Percentiles rank a stretch among this genome's conserved stretches.
Evolutionary conservation across 2,888 invertebrate genomes (phyloP).

Genomic region (Dryobota labecula): DNA sequence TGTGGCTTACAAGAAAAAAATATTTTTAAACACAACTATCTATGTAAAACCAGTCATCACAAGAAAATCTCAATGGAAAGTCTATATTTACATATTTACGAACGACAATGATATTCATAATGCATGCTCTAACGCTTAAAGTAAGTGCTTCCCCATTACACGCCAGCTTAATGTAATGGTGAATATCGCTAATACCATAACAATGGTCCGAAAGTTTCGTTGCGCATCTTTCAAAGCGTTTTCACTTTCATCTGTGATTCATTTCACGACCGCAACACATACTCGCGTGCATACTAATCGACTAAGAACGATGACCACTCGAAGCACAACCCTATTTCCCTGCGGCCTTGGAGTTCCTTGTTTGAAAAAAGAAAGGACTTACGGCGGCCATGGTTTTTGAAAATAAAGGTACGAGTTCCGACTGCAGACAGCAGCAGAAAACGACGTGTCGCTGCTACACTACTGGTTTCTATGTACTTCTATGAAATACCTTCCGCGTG

Average conservation of each 20-base stretch:
- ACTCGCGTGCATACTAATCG: slow-evolving; percentile 73
- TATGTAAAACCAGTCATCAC: neutral
- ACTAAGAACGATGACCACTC: slow-evolving; percentile 49
- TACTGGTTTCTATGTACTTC: too few species aligned
- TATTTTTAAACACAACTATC: neutral
- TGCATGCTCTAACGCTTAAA: slow-evolving; percentile 21
- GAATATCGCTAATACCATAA: slow-evolving; percentile 57
- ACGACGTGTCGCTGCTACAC: too few species aligned
- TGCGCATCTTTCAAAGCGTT: slow-evolving; percentile 68
- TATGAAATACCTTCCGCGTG: too few species aligned
- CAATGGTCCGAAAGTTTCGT: slow-evolving; percentile 75
- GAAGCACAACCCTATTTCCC: slow-evolving; percentile 56
- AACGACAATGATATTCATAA: slow-evolving; percentile 45
- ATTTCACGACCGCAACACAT: slow-evolving; percentile 73
- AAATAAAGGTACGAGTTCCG: too few species aligned
- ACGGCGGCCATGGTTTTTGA: neutral
- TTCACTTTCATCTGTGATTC: slow-evolving; percentile 81
- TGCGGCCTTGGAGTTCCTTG: slow-evolving; percentile 65
- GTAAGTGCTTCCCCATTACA: slow-evolving; percentile 62
- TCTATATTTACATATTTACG: slow-evolving; percentile 48
- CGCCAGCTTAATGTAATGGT: slow-evolving; percentile 59
- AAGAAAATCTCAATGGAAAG: slow-evolving; percentile 41
- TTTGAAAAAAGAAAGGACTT: slow-evolving; percentile 51
- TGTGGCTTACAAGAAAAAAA: too few species aligned
- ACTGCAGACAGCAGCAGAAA: too few species aligned